Conservation (phyloP, 2,888 invertebrate species). For the Dysmachus trigonus region DNA sequence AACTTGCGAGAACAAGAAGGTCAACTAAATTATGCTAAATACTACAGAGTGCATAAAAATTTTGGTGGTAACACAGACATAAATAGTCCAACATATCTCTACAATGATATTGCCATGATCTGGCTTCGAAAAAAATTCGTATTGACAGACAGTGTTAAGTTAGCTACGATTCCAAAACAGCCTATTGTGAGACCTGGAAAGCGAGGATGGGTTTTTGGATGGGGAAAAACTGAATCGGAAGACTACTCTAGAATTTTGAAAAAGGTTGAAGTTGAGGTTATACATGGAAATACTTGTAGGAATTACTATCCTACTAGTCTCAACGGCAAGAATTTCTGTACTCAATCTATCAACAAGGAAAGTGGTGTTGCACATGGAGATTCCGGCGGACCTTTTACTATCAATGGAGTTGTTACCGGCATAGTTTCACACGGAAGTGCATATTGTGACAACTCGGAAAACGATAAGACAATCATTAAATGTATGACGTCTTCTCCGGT, state of each 20-base stretch:
- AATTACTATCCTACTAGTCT: neutral
- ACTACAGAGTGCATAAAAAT: neutral
- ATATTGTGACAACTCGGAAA: neutral
- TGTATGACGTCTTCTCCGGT: neutral
- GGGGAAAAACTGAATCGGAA: neutral
- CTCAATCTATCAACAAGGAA: neutral
- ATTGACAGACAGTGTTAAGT: neutral
- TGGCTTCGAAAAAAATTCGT: neutral
- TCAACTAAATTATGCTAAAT: neutral
- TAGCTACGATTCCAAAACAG: neutral
- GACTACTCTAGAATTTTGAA: neutral
- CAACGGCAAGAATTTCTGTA: neutral
- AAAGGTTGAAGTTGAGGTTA: neutral
- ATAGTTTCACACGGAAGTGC: neutral
- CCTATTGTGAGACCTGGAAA: neutral
- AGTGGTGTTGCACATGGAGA: neutral
- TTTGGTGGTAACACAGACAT: neutral
- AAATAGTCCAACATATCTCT: neutral
- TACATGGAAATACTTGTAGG: neutral
- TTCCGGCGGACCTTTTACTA: neutral
- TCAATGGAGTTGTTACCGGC: neutral
- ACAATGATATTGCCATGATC: neutral
- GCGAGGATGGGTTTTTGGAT: neutral
- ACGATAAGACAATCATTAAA: neutral
- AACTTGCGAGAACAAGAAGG: neutral